Evolutionary conservation across 2,888 invertebrate species (phyloP), one percentile per base, ranked within the genome.

Genomic region (Folsomia manolachei): DNA sequence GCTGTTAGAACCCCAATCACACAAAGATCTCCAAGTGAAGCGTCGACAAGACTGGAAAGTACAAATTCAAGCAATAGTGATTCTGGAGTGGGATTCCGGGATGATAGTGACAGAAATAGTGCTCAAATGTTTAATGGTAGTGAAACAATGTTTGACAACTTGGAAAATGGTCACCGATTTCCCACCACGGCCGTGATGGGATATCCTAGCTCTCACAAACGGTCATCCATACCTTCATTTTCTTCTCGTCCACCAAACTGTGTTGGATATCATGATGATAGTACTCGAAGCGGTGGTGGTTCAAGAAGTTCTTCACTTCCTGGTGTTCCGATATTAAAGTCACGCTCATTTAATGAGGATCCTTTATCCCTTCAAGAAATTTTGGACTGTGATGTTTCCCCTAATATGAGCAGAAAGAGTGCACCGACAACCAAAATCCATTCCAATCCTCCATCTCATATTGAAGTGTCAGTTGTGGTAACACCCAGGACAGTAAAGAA

Each of bases 71-170:
- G 94, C 81, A 96, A 95, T 83, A 95, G 95, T 71, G 97, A 97
- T 83, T 96, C 95, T 1, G 96, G 97, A 0, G 95, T 97, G 74
- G 96, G 96, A 0, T 95, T 95, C 82, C 89, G 94, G 77, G 95
- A 95, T 81, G 94, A 95, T 56, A 89, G 91, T 11, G 92, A 92
- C 82, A 89, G 93, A 68, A 91, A 92, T 0, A 82, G 81, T 78
- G 80, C 81, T 26, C 79, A 80, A 69, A 79, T 79, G 61, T 79
- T 80, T 69, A 71, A 79, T 18, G 79, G 79, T 9, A 39, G 39
- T 39, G 39, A 39, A 39, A 39, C 14, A 4, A 39, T 39, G 39
- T 39, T 39, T 14, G 39, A 39, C 39, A 4, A 39, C 7, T 9
- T 4, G 14, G 4, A 4, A 9, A 4, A 4, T 39, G 7, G 7